Evolutionary conservation across 2,797 vertebrate genomes (phyloP).

Genomic region (Delichon dasypus): DNA sequence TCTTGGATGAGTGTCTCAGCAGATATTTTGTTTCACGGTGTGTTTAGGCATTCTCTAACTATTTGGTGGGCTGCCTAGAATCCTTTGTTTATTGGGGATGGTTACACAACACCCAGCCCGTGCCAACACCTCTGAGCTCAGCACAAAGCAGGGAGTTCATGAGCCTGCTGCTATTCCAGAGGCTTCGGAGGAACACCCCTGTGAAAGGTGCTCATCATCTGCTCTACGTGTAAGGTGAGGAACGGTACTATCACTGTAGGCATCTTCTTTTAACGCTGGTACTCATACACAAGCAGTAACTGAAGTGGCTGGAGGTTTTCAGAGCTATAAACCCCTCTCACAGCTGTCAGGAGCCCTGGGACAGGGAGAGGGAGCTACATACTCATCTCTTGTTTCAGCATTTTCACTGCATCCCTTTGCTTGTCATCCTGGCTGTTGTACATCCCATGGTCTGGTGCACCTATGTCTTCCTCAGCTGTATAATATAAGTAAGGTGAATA

Average conservation of each 20-base stretch:
- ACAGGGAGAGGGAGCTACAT: background rate
- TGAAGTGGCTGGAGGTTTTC: background rate
- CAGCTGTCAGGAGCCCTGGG: background rate
- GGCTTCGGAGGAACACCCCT: fast-evolving
- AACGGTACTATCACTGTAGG: background rate
- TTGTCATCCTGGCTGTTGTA: background rate
- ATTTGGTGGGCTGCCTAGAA: background rate
- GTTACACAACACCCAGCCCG: background rate
- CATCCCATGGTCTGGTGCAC: background rate
- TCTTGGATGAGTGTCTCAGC: conserved; percentile 12
- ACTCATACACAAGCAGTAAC: background rate
- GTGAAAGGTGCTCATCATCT: background rate
- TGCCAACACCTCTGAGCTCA: background rate
- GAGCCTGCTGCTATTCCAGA: background rate
- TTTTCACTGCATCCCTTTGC: background rate
- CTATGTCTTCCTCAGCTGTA: background rate
- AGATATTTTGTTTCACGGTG: background rate
- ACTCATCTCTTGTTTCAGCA: background rate
- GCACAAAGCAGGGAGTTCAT: background rate
- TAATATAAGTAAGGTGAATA: background rate
- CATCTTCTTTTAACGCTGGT: background rate
- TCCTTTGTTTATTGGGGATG: background rate
- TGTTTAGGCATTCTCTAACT: background rate
- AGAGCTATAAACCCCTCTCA: background rate
- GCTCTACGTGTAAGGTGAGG: background rate